Conservation (phyloP, 2,888 invertebrate species). For the Anodontia alba region DNA sequence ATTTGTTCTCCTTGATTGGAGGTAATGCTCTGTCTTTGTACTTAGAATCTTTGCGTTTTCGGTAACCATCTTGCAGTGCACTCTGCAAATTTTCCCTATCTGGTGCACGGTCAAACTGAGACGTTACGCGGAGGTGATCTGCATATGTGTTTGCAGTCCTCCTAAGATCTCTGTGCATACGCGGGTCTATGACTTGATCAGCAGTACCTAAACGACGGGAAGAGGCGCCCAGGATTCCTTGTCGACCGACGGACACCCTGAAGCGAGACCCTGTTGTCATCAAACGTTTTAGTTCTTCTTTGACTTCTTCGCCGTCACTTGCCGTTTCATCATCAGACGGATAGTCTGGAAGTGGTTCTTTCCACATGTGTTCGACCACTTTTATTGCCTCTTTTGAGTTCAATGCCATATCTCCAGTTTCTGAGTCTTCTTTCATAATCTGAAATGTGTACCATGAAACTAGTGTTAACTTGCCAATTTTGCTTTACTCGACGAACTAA, state of each 20-base stretch:
- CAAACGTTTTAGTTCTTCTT: slow-evolving; percentile 37
- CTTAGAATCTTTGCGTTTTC: slow-evolving; percentile 37
- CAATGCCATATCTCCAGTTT: neutral
- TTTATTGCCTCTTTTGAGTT: slow-evolving; percentile 48
- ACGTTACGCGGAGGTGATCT: neutral
- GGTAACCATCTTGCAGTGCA: slow-evolving; percentile 27
- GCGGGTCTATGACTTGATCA: neutral
- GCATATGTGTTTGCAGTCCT: neutral
- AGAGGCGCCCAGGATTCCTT: slow-evolving; percentile 26
- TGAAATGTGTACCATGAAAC: neutral
- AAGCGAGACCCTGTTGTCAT: slow-evolving; percentile 51
- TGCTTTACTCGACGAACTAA: too few relatives aligned
- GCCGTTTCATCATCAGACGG: slow-evolving; percentile 45
- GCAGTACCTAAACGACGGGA: slow-evolving; percentile 16
- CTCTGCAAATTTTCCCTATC: slow-evolving; percentile 11
- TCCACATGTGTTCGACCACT: slow-evolving; percentile 56
- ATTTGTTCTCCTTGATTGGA: slow-evolving; percentile 19
- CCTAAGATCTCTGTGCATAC: neutral
- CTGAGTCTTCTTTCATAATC: neutral
- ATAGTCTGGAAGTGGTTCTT: slow-evolving; percentile 70
- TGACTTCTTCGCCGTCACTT: slow-evolving; percentile 33
- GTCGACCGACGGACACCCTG: neutral
- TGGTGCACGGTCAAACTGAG: slow-evolving; percentile 18
- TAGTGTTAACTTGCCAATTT: neutral
- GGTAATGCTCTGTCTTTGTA: slow-evolving; percentile 46